Evolutionary conservation across 2,888 invertebrate genomes (phyloP).

Genomic region (Portevinia maculata): DNA sequence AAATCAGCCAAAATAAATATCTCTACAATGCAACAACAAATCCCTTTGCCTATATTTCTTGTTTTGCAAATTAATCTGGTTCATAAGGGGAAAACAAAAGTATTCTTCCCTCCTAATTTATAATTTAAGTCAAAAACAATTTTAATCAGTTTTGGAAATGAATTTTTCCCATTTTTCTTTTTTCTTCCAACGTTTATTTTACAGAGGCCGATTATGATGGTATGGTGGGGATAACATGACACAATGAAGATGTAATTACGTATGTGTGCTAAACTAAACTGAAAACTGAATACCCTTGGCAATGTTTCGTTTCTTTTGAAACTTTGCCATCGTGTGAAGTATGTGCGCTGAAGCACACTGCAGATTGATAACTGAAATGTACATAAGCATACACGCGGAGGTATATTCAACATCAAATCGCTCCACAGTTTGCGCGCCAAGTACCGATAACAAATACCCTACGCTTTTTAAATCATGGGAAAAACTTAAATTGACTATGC

Average conservation of each 20-base stretch:
- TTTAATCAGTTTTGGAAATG: conserved; percentile 83
- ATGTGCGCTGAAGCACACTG: conserved; percentile 18
- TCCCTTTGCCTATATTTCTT: not conserved
- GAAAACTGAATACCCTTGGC: conserved; percentile 39
- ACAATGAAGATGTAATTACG: conserved; percentile 75
- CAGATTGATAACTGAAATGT: conserved; percentile 35
- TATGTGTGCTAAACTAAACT: conserved; percentile 66
- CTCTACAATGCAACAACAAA: conserved; percentile 44
- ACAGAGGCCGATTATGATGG: conserved; percentile 91
- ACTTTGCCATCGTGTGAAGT: conserved; percentile 53
- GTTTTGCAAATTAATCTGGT: conserved; percentile 19
- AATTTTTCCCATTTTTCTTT: conserved; percentile 79
- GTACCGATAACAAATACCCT: conserved; percentile 1
- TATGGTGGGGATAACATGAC: conserved; percentile 84
- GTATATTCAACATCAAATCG: conserved; percentile 73
- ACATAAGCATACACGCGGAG: conserved; percentile 70
- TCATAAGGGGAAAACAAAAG: conserved; percentile 17
- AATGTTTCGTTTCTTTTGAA: conserved; percentile 57
- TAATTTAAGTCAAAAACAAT: conserved; percentile 48
- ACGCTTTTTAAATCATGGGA: conserved; percentile 25
- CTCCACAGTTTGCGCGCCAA: conserved; percentile 71
- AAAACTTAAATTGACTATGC: conserved; percentile 22
- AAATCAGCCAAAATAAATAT: too few relatives aligned
- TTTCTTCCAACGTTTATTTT: conserved; percentile 83
- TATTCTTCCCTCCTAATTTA: conserved; percentile 23